These are phyloP conservation scores for Uria aalge DNA, from an alignment of 2,113 vertebrate species.

Conservation along the genomic window DNA sequence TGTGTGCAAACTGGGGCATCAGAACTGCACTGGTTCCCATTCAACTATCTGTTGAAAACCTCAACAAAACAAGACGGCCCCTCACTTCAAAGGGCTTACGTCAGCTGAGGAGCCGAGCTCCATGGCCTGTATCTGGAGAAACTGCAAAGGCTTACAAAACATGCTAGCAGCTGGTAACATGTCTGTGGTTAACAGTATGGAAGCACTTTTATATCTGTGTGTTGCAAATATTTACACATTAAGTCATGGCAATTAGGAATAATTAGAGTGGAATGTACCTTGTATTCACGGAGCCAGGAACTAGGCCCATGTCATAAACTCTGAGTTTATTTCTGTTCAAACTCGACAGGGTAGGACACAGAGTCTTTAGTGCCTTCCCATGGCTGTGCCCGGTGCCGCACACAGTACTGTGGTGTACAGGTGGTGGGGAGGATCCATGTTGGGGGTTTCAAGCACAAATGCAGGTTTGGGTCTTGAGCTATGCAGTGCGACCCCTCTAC, in stretches of 20 bases:
- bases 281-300: background rate
- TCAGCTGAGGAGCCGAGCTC: background rate
- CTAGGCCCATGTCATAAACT: background rate
- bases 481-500: accelerated
- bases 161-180: background rate
- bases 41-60: slow-evolving; percentile 30
- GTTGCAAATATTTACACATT: slow-evolving; percentile 55
- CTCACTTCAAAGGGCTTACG: background rate
- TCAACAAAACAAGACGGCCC: background rate
- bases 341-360: accelerated
- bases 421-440: background rate
- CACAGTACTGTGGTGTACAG: background rate
- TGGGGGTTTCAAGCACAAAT: background rate
- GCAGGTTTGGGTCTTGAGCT: background rate
- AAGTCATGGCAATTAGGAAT: slow-evolving; percentile 55
- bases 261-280: slow-evolving; percentile 63
- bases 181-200: background rate
- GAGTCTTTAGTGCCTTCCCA: background rate
- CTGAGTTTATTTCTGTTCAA: background rate
- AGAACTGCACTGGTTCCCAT: background rate
- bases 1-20: background rate
- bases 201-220: slow-evolving; percentile 28
- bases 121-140: background rate
- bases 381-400: background rate
- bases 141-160: background rate